Evolutionary conservation across 2,113 vertebrate species (phyloP), one percentile per base, ranked within the genome.

Genomic region (Tragelaphus strepsiceros): DNA sequence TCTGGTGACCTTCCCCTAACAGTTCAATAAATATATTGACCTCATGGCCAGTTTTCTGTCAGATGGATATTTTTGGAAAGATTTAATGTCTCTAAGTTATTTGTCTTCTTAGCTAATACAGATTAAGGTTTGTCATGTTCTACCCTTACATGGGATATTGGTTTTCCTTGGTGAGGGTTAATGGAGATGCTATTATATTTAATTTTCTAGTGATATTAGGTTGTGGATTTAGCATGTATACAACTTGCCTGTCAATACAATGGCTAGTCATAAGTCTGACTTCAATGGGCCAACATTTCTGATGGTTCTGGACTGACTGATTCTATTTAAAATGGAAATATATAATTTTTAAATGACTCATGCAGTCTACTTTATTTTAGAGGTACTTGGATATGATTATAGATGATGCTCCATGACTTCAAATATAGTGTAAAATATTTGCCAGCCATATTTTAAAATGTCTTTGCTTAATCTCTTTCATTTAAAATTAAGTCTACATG

Each of bases 341-440:
- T 30, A 9, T 46, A 46, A 77, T 82, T 56, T 46, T 83, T 77
- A 21, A 24, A 39, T 90, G 59, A 12, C 16, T 61, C 21, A 78
- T 14, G 32, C 0, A 53, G 4, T 77, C 24, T 78, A 26, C 24
- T 83, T 96, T n/a, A 64, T 51, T 77, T 96, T 77, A 93, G 74
- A 94, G n/a, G 13, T 97, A 85, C 26, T 28, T 96, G 53, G 49
- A 61, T 26, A 53, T 49, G 43, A 12, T 71, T 58, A 11, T 64
- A 92, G 28, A 43, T 88, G 32, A 46, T 88, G 58, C 19, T 46
- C 5, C 15, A 11, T n/a, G 87, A 80, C 39, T 15, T 49, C 26
- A 96, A 49, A 46, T 95, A 46, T 3, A 83, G 15, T 90, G 85
- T 95, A 54, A 94, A 89, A 91, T 96, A 83, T 67, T 78, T 39